Percentiles rank a stretch among this genome's conserved stretches.
Evolutionary conservation across 1,140 invertebrate species (phyloP).

Genomic region (Chionoecetes opilio): DNA sequence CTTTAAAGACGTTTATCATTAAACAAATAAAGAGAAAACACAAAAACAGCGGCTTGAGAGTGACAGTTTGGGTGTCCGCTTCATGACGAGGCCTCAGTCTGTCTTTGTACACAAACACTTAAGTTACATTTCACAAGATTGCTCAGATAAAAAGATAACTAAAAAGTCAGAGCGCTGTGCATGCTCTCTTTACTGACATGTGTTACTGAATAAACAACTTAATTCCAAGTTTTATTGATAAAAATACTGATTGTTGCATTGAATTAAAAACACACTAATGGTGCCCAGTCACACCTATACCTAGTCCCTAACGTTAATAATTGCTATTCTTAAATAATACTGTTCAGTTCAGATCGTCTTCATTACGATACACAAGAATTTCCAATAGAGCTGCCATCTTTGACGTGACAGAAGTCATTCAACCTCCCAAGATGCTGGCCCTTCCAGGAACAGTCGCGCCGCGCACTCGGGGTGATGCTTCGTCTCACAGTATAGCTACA

Average conservation of each 20-base stretch:
- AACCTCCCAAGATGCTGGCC: neutral
- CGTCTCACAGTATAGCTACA: neutral
- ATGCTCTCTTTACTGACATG: neutral
- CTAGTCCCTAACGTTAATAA: neutral
- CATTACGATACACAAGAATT: neutral
- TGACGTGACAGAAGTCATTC: neutral
- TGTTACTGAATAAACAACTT: neutral
- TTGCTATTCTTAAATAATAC: slow-evolving; percentile 22
- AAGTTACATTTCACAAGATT: no score
- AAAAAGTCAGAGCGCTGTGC: no score
- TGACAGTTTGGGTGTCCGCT: no score
- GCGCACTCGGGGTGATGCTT: neutral
- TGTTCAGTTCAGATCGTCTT: slow-evolving; percentile 30
- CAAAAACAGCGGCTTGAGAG: no score
- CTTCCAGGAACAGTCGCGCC: neutral
- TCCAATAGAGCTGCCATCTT: no score
- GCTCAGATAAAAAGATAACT: no score
- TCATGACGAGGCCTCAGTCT: no score
- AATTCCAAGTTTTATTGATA: neutral
- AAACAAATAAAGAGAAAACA: no score
- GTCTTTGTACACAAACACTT: no score
- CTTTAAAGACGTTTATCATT: no score
- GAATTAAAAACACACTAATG: neutral
- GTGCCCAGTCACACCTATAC: neutral
- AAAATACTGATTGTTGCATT: slow-evolving; percentile 14